phyloP scores from a whole-genome alignment of 1,140 invertebrate species.

The Drosophila willistoni region DNA sequence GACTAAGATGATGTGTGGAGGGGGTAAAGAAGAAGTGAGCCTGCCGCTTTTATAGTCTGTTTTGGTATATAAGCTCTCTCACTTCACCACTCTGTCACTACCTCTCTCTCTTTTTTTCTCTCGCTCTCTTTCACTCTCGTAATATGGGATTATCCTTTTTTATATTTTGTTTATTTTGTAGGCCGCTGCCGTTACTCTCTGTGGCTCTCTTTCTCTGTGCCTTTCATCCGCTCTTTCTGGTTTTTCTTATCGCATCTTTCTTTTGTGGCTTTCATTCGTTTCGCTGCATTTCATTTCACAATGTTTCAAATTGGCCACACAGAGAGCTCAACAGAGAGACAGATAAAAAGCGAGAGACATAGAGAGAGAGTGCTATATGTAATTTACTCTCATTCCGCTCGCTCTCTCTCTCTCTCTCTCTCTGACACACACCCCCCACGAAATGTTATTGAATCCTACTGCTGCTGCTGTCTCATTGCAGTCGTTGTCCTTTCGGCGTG shows the following conservation, averaged over 20 bases:
- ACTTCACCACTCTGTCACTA: slow-evolving; percentile 46
- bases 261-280: slow-evolving; percentile 72
- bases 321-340: slow-evolving; percentile 30
- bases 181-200: slow-evolving; percentile 32
- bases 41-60: slow-evolving; percentile 62
- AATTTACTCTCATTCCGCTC: slow-evolving; percentile 28
- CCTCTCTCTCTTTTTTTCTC: slow-evolving; percentile 1
- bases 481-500: slow-evolving; percentile 70
- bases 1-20: slow-evolving; percentile 2
- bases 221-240: slow-evolving; percentile 37
- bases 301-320: slow-evolving; percentile 68
- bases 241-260: slow-evolving; percentile 62
- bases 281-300: slow-evolving; percentile 78
- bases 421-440: slow-evolving; percentile 29
- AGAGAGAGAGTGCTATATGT: slow-evolving; percentile 44
- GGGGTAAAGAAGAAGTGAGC: slow-evolving; percentile 26
- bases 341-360: not conserved
- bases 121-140: slow-evolving; percentile 20
- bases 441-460: slow-evolving; percentile 44
- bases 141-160: slow-evolving; percentile 70
- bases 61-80: slow-evolving; percentile 59
- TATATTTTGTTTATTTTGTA: slow-evolving; percentile 77
- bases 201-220: slow-evolving; percentile 1
- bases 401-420: slow-evolving; percentile 7
- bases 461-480: slow-evolving; percentile 57